Base-by-base conservation (phyloP, 2,113 vertebrate genomes). In the Leptodactylus fuscus region DNA sequence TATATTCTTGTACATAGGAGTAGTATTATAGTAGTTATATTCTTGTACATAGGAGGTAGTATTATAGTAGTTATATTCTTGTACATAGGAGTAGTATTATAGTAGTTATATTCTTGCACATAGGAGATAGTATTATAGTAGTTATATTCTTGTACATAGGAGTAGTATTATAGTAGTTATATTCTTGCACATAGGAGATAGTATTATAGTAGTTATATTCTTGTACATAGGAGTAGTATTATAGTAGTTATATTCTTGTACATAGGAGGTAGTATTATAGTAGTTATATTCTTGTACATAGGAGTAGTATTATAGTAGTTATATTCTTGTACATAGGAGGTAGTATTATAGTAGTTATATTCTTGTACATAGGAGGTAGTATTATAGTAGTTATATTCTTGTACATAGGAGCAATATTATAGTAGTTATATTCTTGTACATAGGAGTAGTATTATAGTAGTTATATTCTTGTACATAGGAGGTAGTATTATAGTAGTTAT, bases 11-110 rank as follows among this genome's bases (percentile, higher is more conserved):
- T 65, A 65, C 13, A 65, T 65, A 65, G 60, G 60, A 5, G 60
- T 27, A 65, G 60, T 65, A 65, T 65, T 62, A 65, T 65, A 65
- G 60, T 65, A 65, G 60, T 15, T 65, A 65, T 65, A 65, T 65
- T 32, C 60, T 65, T 65, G 60, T 65, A 44, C 41, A 44, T 44
- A 44, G 41, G 41, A 9, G 41, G 41, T 9, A 44, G 41, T 44
- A 44, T 44, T 44, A 44, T 44, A 44, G 41, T 44, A 44, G 41
- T 44, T 44, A 44, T 44, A 44, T 44, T 44, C 41, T 9, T 44
- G 41, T 44, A 44, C 41, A 44, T 44, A 44, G 41, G 41, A 9
- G 41, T 9, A 44, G 41, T 44, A 44, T 44, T 44, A 44, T 44
- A 44, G 41, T 44, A 44, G 41, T 5, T 44, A 44, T 44, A 44